Evolutionary conservation across 2,113 vertebrate species (phyloP).

Genomic region (Phoenicopterus ruber): DNA sequence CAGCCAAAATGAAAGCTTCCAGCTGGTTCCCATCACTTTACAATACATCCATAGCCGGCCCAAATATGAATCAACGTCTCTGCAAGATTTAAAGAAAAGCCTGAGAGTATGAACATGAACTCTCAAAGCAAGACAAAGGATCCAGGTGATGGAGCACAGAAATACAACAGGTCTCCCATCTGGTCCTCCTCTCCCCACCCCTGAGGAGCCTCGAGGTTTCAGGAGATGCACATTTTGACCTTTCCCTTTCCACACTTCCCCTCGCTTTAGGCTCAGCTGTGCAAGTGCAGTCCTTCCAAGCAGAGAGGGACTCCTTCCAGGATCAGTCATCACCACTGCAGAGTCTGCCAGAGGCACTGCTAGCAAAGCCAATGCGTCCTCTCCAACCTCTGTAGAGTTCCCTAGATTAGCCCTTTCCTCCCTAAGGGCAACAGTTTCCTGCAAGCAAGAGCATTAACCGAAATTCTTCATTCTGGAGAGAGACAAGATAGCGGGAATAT

Average conservation of each 20-base stretch:
- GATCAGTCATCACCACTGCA: background rate
- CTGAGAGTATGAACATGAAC: background rate
- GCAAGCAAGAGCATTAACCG: constrained; percentile 13
- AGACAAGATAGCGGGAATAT: background rate
- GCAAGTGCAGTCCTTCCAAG: background rate
- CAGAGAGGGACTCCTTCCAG: constrained; percentile 22
- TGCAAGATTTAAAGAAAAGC: background rate
- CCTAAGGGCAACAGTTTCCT: background rate
- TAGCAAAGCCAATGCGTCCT: constrained; percentile 37
- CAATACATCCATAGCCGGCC: background rate
- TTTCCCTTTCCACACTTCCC: background rate
- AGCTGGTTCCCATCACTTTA: background rate
- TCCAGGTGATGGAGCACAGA: background rate
- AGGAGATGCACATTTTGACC: background rate
- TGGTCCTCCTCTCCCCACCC: background rate
- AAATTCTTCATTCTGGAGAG: background rate
- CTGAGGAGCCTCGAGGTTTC: background rate
- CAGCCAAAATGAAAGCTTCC: background rate
- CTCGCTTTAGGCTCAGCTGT: background rate
- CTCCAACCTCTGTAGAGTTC: constrained; percentile 5
- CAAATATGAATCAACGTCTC: background rate
- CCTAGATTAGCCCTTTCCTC: constrained; percentile 37
- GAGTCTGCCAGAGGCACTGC: background rate
- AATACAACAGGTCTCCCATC: background rate
- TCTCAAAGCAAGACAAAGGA: background rate